Evolutionary conservation across 2,113 vertebrate species (phyloP).

Genomic region (Coptodon rendalli): DNA sequence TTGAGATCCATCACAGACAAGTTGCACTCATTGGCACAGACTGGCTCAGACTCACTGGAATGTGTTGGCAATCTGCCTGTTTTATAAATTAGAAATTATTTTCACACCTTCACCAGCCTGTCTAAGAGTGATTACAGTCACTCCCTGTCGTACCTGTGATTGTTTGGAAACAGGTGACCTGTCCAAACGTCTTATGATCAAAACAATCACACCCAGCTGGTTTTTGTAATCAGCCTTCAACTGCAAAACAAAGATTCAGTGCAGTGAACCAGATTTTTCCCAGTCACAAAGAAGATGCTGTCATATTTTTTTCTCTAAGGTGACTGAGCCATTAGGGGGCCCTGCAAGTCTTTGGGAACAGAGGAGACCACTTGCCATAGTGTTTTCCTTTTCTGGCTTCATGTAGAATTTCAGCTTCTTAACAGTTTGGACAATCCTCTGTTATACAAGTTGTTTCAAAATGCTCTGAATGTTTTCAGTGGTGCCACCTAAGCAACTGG

Average conservation of each 20-base stretch:
- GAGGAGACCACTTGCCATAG: not conserved
- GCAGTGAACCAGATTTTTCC: not conserved
- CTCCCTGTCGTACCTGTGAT: not conserved
- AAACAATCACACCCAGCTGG: not conserved
- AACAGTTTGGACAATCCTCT: fast-evolving
- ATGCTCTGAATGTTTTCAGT: not conserved
- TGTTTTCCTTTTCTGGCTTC: not conserved
- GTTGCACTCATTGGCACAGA: not conserved
- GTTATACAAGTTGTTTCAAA: not conserved
- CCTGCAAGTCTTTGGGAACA: not conserved
- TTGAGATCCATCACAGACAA: not conserved
- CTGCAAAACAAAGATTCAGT: not conserved
- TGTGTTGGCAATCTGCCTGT: not conserved
- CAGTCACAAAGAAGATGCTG: not conserved
- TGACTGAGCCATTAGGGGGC: not conserved
- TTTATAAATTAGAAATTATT: not conserved
- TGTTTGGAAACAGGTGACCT: fast-evolving
- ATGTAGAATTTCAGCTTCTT: not conserved
- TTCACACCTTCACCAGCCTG: not conserved
- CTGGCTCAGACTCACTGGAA: not conserved
- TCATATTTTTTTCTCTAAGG: not conserved
- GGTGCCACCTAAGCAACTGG: not conserved
- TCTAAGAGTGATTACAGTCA: not conserved
- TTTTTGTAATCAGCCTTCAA: not conserved
- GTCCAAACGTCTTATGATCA: not conserved